Evolutionary conservation across 1,140 invertebrate species (phyloP).

Genomic region (Archegozetes longisetosus): DNA sequence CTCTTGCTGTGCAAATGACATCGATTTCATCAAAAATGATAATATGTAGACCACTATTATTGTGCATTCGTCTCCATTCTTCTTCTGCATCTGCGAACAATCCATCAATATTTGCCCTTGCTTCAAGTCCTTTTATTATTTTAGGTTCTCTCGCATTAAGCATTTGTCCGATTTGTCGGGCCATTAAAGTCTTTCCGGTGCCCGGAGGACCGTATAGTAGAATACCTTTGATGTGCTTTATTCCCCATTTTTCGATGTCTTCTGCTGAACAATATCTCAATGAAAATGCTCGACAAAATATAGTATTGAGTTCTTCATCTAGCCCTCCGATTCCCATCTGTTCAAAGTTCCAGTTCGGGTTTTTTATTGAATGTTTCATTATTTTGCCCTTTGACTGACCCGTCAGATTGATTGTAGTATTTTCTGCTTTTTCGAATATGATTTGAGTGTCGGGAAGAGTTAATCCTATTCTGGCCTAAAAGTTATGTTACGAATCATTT

Average conservation of each 20-base stretch:
- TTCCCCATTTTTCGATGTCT: constrained; percentile 84
- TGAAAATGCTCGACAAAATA: constrained; percentile 94
- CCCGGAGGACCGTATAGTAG: constrained; percentile 90
- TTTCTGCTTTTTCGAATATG: constrained; percentile 85
- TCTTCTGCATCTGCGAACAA: constrained; percentile 98
- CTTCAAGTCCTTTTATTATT: constrained; percentile 99
- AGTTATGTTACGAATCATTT: not conserved
- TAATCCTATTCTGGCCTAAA: constrained; percentile 48
- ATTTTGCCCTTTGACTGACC: constrained; percentile 63
- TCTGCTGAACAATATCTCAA: constrained; percentile 96
- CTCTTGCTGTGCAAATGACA: constrained; percentile 96
- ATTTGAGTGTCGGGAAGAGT: constrained; percentile 65
- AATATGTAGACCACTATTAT: constrained; percentile 91
- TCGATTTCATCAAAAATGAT: constrained; percentile 99
- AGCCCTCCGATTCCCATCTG: constrained; percentile 98
- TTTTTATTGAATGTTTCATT: constrained; percentile 75
- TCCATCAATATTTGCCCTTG: constrained; percentile 89
- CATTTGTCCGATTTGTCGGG: constrained; percentile 96
- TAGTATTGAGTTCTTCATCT: constrained; percentile 93
- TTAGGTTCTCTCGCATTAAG: constrained; percentile 96
- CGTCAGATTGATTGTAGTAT: constrained; percentile 57
- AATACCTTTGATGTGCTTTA: constrained; percentile 93
- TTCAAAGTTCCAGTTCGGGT: constrained; percentile 97
- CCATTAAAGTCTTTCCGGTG: constrained; percentile 98
- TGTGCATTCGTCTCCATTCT: constrained; percentile 72